Conservation (phyloP, 2,113 vertebrate genomes). For the Alligator sinensis region DNA sequence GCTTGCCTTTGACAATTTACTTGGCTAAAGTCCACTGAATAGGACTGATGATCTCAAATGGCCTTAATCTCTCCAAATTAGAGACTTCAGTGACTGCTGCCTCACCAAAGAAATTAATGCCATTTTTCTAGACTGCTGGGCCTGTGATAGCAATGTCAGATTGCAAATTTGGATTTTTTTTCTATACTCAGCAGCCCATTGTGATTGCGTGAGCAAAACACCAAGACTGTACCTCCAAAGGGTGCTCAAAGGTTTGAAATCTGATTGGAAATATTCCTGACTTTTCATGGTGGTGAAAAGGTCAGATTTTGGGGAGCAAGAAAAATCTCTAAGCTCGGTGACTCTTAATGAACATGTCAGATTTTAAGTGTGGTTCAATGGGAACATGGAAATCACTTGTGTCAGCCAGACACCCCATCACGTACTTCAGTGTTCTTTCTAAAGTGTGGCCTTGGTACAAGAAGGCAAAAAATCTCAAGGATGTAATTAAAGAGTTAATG, state of each 20-base stretch:
- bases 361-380: background rate
- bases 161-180: background rate
- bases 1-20: background rate
- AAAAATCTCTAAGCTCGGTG: background rate
- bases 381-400: background rate
- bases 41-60: background rate
- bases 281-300: background rate
- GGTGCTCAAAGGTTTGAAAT: background rate
- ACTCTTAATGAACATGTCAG: background rate
- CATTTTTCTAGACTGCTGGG: accelerated
- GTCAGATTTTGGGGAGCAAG: background rate
- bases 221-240: background rate
- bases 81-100: background rate
- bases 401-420: background rate
- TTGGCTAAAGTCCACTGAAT: accelerated
- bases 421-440: background rate
- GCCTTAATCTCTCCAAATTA: background rate
- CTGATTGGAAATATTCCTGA: background rate
- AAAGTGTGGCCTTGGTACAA: background rate
- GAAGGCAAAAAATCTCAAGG: background rate
- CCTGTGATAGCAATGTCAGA: background rate
- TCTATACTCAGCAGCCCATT: accelerated
- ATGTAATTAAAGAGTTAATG: background rate
- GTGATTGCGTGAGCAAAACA: background rate
- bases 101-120: background rate